phyloP scores from a whole-genome alignment of 2,113 vertebrate species.

The Gymnogyps californianus region DNA sequence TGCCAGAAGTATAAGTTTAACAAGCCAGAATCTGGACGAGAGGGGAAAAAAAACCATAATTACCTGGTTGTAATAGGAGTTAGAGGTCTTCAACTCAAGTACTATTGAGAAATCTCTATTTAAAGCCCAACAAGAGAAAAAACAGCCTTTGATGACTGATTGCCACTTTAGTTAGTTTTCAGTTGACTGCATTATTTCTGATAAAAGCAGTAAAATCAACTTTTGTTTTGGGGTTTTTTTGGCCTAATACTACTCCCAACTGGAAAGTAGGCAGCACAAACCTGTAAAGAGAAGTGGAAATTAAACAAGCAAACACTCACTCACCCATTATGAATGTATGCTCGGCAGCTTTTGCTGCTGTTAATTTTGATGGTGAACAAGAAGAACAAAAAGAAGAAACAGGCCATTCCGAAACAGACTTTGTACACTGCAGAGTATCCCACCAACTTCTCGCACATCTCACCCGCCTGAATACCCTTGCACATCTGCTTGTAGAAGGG shows the following conservation, averaged over 20 bases:
- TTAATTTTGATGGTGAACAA: constrained; percentile 86
- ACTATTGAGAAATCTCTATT: neutral
- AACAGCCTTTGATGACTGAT: neutral
- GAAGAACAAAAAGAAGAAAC: constrained; percentile 91
- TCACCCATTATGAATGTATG: constrained; percentile 94
- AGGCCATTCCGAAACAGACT: constrained; percentile 97
- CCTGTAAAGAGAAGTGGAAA: neutral
- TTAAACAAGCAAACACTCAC: neutral
- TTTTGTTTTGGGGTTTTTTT: neutral
- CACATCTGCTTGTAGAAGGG: constrained; percentile 87
- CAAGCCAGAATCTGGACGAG: constrained; percentile 88
- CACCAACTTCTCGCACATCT: constrained; percentile 87
- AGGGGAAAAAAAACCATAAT: neutral
- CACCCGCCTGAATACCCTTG: constrained; percentile 82
- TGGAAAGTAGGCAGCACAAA: neutral
- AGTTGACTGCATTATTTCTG: neutral
- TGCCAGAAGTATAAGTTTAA: constrained; percentile 86
- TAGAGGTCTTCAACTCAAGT: neutral
- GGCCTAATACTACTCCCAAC: neutral
- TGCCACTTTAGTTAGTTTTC: neutral
- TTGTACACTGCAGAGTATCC: constrained; percentile 95
- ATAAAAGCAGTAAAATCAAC: neutral
- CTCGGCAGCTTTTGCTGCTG: constrained; percentile 87
- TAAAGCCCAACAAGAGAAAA: neutral
- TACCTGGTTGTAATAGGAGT: neutral